These are phyloP conservation scores for Sardinella longiceps DNA, from an alignment of 2,797 vertebrate genomes.

Conservation along the genomic window DNA sequence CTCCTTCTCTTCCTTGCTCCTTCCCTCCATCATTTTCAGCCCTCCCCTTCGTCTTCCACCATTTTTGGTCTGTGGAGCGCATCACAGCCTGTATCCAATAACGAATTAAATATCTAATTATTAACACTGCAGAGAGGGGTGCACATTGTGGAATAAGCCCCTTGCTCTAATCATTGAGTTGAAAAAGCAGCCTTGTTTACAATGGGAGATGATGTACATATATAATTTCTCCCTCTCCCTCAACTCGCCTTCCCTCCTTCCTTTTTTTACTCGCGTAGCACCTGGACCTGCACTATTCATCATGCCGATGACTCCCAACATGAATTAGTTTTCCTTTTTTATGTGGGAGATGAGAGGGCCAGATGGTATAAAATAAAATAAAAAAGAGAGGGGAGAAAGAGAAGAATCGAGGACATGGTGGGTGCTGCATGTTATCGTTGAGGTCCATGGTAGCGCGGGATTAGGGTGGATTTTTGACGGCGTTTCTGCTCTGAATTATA, in stretches of 20 bases:
- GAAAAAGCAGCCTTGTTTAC: conserved; percentile 67
- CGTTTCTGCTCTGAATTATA: conserved; percentile 71
- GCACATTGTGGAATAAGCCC: conserved; percentile 54
- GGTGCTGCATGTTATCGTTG: conserved; percentile 69
- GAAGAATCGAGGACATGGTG: conserved; percentile 59
- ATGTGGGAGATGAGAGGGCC: conserved; percentile 80
- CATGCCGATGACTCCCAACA: conserved; percentile 91
- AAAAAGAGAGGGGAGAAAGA: conserved; percentile 59
- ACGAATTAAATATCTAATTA: conserved; percentile 91
- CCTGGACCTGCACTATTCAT: conserved; percentile 98
- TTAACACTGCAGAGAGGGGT: conserved; percentile 79
- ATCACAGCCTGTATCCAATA: conserved; percentile 82
- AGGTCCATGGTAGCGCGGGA: conserved; percentile 73
- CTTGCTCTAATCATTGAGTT: conserved; percentile 62
- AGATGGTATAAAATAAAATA: conserved; percentile 82
- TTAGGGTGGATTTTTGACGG: conserved; percentile 78
- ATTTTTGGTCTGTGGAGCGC: conserved; percentile 72
- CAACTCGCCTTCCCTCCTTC: conserved; percentile 62
- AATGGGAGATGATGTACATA: conserved; percentile 71
- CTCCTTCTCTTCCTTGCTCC: conserved; percentile 29
- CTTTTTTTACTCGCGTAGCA: conserved; percentile 81
- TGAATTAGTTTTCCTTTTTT: conserved; percentile 81
- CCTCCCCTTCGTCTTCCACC: conserved; percentile 64
- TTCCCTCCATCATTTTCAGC: conserved; percentile 44
- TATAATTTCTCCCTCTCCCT: conserved; percentile 66